Percentiles rank a stretch among this genome's conserved stretches.
Evolutionary conservation across 2,888 invertebrate genomes (phyloP).

Genomic region (Nomada ferruginata): DNA sequence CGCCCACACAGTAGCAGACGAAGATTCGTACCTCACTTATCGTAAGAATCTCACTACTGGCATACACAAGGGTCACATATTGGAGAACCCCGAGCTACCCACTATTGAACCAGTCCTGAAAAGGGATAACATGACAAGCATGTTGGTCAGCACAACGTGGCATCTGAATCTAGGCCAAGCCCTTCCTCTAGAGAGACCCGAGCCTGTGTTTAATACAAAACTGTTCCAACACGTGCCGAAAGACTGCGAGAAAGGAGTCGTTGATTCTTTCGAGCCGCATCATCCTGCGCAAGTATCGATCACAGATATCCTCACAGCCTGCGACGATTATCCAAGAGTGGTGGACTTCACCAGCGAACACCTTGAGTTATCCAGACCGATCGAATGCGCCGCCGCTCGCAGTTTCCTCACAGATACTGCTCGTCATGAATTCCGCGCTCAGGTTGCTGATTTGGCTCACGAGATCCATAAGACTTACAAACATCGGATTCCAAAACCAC

Average conservation of each 20-base stretch:
- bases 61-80: slow-evolving; percentile 52
- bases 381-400: slow-evolving; percentile 61
- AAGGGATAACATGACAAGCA: slow-evolving; percentile 62
- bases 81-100: slow-evolving; percentile 67
- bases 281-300: slow-evolving; percentile 41
- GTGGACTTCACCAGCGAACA: slow-evolving; percentile 69
- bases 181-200: slow-evolving; percentile 53
- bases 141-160: slow-evolving; percentile 74
- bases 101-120: slow-evolving; percentile 55
- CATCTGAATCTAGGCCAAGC: slow-evolving; percentile 73
- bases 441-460: slow-evolving; percentile 67
- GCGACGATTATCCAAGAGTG: slow-evolving; percentile 73
- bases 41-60: slow-evolving; percentile 67
- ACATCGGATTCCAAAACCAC: slow-evolving; percentile 58
- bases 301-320: slow-evolving; percentile 56
- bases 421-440: slow-evolving; percentile 61
- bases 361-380: slow-evolving; percentile 23
- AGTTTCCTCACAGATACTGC: slow-evolving; percentile 69
- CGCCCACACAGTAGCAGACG: slow-evolving; percentile 66
- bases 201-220: slow-evolving; percentile 51
- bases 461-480: slow-evolving; percentile 67
- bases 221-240: slow-evolving; percentile 39
- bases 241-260: slow-evolving; percentile 38
- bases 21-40: slow-evolving; percentile 71
- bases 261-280: slow-evolving; percentile 10